Base-by-base conservation (phyloP, 2,888 invertebrate genomes). In the Eupithecia exiguata region DNA sequence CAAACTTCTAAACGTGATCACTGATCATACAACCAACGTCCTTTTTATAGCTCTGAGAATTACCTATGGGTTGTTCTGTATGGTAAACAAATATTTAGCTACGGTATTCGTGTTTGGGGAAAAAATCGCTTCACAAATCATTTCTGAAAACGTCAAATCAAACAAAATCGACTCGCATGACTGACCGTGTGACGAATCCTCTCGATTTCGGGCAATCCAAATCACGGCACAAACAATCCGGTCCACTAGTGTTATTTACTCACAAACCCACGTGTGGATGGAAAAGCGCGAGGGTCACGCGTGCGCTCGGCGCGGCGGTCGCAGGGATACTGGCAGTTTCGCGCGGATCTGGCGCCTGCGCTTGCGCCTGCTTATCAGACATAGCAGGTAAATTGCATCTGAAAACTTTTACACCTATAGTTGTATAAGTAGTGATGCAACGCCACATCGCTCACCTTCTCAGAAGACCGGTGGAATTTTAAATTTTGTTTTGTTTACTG, bases 221-320 rank as follows among this genome's bases (percentile, higher is more conserved):
- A 82, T 82, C 80, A 83, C 83, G 79, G 77, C 84, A 83, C 83
- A 80, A 82, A 81, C 82, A 83, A 82, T 84, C 82, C 81, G 80
- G 80, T 83, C 82, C 84, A 87, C 86, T 86, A 84, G 81, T 82
- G 79, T 40, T 91, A 91, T 91, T 92, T 91, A 91, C 91, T 88
- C 90, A 91, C 91, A 91, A 89, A 87, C 87, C 86, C 91, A 90
- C 91, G 91, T 90, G 88, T 85, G 79, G 78, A 78, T 74, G 74
- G 69, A 68, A 69, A 74, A 70, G 78, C 79, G 80, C 79, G 82
- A 78, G 84, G 79, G 70, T 78, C 78, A 78, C 66, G 84, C 91
- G 89, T 87, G 87, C 87, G 86, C 75, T 67, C 89, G 83, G 84
- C 78, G 70, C 84, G 84, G 80, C 86, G 85, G 81, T 81, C 81